Conservation (phyloP, 2,888 invertebrate species). For the Oscheius onirici region DNA sequence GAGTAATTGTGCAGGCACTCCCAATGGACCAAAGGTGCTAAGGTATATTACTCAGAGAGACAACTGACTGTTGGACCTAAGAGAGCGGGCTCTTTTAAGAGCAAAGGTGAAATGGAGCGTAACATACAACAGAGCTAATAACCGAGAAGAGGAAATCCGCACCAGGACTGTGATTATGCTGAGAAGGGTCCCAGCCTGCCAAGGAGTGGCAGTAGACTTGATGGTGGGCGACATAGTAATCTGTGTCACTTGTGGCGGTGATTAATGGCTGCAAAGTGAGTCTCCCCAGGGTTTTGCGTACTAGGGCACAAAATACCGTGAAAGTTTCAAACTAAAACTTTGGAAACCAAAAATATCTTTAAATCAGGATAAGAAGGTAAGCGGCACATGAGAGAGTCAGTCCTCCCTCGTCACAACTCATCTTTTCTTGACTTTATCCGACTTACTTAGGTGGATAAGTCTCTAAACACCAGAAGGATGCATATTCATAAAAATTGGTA, state of each 20-base stretch:
- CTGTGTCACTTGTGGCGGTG: slow-evolving; percentile 32
- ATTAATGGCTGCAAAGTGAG: slow-evolving; percentile 30
- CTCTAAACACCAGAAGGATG: too few relatives aligned
- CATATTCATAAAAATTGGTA: too few relatives aligned
- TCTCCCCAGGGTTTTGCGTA: slow-evolving; percentile 21
- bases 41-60: neutral
- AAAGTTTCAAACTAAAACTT: too few relatives aligned
- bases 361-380: too few relatives aligned
- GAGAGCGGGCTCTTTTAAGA: neutral
- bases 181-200: neutral
- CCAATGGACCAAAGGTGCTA: slow-evolving; percentile 16
- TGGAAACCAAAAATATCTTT: too few relatives aligned
- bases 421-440: too few relatives aligned
- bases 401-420: too few relatives aligned
- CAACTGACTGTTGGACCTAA: neutral
- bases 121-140: slow-evolving; percentile 20
- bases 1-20: slow-evolving; percentile 27
- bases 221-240: slow-evolving; percentile 30
- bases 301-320: neutral
- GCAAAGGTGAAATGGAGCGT: slow-evolving; percentile 25
- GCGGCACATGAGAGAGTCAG: too few relatives aligned
- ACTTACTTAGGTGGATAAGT: too few relatives aligned
- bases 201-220: neutral
- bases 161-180: slow-evolving; percentile 18
- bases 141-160: slow-evolving; percentile 21